These are phyloP conservation scores for Hyperopisus bebe DNA, from an alignment of 2,113 vertebrate species.

Conservation along the genomic window DNA sequence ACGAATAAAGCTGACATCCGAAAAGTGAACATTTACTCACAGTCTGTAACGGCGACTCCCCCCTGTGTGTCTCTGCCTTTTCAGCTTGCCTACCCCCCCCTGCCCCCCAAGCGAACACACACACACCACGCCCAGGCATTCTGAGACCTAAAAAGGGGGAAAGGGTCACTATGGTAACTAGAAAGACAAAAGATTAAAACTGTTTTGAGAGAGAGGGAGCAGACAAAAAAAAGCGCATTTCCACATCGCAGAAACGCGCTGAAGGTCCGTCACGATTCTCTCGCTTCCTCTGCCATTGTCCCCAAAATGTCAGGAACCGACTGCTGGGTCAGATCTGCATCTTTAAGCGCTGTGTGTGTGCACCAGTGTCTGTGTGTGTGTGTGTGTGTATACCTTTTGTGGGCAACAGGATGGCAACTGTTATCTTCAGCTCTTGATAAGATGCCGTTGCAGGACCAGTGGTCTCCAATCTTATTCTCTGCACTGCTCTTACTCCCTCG, in stretches of 20 bases:
- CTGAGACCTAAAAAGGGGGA: slow-evolving; percentile 49
- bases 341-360: not conserved
- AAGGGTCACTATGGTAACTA: slow-evolving; percentile 66
- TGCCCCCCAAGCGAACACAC: not conserved
- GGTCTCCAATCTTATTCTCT: not conserved
- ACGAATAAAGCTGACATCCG: not conserved
- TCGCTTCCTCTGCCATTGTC: not conserved
- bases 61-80: not conserved
- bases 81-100: no score
- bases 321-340: not conserved
- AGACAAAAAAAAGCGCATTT: not conserved
- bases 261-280: not conserved
- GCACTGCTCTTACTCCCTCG: not conserved
- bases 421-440: not conserved
- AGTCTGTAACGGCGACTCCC: slow-evolving; percentile 14
- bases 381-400: not conserved
- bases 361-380: not conserved
- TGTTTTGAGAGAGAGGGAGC: slow-evolving; percentile 26
- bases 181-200: slow-evolving; percentile 50
- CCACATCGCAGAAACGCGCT: not conserved
- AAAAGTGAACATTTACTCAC: slow-evolving; percentile 13
- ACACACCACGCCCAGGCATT: slow-evolving; percentile 25
- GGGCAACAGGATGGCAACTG: not conserved
- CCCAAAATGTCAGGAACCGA: slow-evolving; percentile 10
- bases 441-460: not conserved